Evolutionary conservation across 2,113 vertebrate genomes (phyloP).

Genomic region (Cheilinus undulatus): DNA sequence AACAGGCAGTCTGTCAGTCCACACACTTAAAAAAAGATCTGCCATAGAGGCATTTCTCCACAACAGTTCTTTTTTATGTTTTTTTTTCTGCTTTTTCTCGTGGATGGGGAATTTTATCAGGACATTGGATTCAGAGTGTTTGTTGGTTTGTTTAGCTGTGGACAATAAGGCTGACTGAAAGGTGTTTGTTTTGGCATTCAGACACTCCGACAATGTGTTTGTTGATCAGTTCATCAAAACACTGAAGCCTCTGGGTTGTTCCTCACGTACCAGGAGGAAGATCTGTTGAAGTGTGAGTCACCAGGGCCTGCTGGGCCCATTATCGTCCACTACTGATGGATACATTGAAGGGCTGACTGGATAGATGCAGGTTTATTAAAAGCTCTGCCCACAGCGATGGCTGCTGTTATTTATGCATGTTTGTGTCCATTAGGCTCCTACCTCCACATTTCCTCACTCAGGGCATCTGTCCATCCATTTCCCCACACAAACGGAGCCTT

Average conservation of each 20-base stretch:
- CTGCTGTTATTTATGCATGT: conserved; percentile 92
- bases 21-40: conserved; percentile 75
- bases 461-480: conserved; percentile 84
- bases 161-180: conserved; percentile 62
- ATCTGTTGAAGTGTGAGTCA: conserved; percentile 77
- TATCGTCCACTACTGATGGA: conserved; percentile 75
- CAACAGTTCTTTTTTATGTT: conserved; percentile 46
- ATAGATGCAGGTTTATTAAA: conserved; percentile 82
- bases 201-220: conserved; percentile 72
- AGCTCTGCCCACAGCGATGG: conserved; percentile 78
- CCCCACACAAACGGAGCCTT: conserved; percentile 80
- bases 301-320: conserved; percentile 77
- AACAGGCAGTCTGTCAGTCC: conserved; percentile 77
- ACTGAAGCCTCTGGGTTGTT: conserved; percentile 60
- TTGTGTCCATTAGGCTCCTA: conserved; percentile 99
- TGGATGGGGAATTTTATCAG: conserved; percentile 59
- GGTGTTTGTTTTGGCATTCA: conserved; percentile 62
- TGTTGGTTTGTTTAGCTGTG: conserved; percentile 58
- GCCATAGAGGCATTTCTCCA: conserved; percentile 74
- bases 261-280: conserved; percentile 52
- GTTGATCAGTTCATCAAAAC: conserved; percentile 71
- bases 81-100: conserved; percentile 35
- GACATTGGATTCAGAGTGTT: conserved; percentile 34
- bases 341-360: conserved; percentile 72
- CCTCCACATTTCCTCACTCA: conserved; percentile 90